phyloP scores from a whole-genome alignment of 2,888 invertebrate genomes.

The Autographa pulchrina region DNA sequence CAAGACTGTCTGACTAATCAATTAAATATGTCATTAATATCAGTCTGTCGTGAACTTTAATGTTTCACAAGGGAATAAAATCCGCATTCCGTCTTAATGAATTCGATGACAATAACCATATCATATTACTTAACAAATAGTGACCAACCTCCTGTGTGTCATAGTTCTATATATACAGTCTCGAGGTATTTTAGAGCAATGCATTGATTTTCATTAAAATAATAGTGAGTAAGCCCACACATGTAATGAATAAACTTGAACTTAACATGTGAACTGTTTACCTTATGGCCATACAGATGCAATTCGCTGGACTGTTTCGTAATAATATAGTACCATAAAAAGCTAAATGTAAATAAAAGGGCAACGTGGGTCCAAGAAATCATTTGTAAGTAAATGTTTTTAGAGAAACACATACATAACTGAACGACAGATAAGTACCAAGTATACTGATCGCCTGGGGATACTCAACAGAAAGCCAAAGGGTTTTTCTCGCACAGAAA shows the following conservation, averaged over 20 bases:
- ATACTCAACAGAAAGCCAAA: too few species aligned
- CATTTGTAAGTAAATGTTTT: too few species aligned
- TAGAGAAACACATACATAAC: too few species aligned
- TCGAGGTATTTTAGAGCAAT: conserved; percentile 33
- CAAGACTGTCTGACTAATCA: neutral
- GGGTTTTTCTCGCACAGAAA: too few species aligned
- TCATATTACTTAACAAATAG: conserved; percentile 18
- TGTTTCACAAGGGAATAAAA: conserved; percentile 3
- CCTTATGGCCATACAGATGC: neutral
- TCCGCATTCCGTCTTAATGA: conserved; percentile 37
- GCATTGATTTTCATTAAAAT: conserved; percentile 32
- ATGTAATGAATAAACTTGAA: conserved; percentile 51
- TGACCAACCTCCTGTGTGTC: conserved; percentile 16
- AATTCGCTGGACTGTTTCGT: neutral
- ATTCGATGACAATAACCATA: conserved; percentile 5
- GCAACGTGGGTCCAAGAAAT: too few species aligned
- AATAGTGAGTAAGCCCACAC: conserved; percentile 24
- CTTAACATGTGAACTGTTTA: conserved; percentile 41
- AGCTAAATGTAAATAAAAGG: too few species aligned
- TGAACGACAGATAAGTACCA: too few species aligned
- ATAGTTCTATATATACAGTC: conserved; percentile 21
- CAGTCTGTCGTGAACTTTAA: neutral
- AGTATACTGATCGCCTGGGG: too few species aligned
- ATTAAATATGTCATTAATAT: neutral
- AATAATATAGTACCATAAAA: neutral